phyloP scores from a whole-genome alignment of 2,888 invertebrate genomes.

The Ophioninae sp. region DNA sequence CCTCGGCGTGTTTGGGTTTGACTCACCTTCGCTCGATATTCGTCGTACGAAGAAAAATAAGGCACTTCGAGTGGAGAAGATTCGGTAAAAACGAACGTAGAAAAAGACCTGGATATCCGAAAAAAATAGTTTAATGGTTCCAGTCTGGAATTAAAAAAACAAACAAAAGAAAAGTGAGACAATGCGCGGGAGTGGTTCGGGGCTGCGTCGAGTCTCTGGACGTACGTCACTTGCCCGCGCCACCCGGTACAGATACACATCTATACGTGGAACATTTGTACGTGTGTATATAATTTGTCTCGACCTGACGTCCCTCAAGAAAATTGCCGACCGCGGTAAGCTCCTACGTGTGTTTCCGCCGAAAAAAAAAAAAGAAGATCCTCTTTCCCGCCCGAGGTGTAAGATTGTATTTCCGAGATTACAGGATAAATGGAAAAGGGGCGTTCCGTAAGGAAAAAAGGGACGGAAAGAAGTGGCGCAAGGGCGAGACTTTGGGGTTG shows the following conservation, averaged over 20 bases:
- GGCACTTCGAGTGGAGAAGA: too few relatives aligned
- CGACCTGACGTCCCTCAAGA: conserved; percentile 16
- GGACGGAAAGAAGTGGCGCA: not conserved
- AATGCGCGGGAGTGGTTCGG: too few relatives aligned
- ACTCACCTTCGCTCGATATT: too few relatives aligned
- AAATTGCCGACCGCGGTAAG: conserved; percentile 33
- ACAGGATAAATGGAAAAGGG: conserved; percentile 30
- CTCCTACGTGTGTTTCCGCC: conserved; percentile 13
- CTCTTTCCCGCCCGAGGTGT: conserved; percentile 11
- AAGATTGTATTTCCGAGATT: conserved; percentile 50
- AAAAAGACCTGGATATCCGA: too few relatives aligned
- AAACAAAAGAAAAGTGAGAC: too few relatives aligned
- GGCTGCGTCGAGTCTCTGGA: too few relatives aligned
- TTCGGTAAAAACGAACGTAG: too few relatives aligned
- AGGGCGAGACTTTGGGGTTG: conserved; percentile 17
- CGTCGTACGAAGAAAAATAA: too few relatives aligned
- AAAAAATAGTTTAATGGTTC: too few relatives aligned
- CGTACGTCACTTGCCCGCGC: not conserved
- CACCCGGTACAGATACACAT: not conserved
- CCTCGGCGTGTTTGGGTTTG: too few relatives aligned
- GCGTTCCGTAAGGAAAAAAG: conserved; percentile 11
- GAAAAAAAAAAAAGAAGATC: conserved; percentile 14
- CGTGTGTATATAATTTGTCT: conserved; percentile 6
- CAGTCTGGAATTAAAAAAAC: too few relatives aligned
- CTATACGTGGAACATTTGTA: conserved; percentile 5